phyloP scores from a whole-genome alignment of 2,888 invertebrate species.

The Coecobrya sp. region DNA sequence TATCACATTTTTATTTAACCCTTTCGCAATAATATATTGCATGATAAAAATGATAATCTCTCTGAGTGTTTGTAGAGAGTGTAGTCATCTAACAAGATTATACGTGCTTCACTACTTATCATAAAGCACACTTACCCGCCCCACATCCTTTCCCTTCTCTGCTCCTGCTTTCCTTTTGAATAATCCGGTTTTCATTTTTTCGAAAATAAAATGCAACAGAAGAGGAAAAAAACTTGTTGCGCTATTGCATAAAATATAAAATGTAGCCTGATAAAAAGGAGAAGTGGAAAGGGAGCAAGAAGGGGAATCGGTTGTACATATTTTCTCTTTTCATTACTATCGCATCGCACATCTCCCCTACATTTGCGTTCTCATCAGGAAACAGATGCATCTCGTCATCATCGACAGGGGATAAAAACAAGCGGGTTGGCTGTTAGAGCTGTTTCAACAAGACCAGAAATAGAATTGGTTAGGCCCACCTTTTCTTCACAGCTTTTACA shows the following conservation, averaged over 20 bases:
- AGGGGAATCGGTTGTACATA: too few species aligned
- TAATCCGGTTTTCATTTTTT: slow-evolving; percentile 68
- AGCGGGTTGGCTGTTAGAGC: slow-evolving; percentile 36
- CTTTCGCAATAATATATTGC: slow-evolving; percentile 31
- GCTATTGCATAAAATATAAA: slow-evolving; percentile 27
- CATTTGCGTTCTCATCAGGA: slow-evolving; percentile 31
- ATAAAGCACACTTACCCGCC: slow-evolving; percentile 59
- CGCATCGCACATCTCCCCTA: background rate
- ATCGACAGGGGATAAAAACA: background rate
- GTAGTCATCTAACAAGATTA: slow-evolving; percentile 38
- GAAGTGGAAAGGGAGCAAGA: background rate
- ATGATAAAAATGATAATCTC: slow-evolving; percentile 43
- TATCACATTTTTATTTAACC: slow-evolving; percentile 5
- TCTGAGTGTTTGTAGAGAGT: background rate
- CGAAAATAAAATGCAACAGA: background rate
- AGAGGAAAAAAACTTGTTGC: slow-evolving; percentile 38
- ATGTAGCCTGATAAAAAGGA: background rate
- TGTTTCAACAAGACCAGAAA: slow-evolving; percentile 27
- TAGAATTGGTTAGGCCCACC: slow-evolving; percentile 58
- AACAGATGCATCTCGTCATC: slow-evolving; percentile 57
- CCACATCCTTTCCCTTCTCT: slow-evolving; percentile 70
- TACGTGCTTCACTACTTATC: slow-evolving; percentile 39
- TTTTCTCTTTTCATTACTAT: slow-evolving; percentile 16
- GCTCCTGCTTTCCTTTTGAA: slow-evolving; percentile 30
- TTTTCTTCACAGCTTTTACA: slow-evolving; percentile 64